Evolutionary conservation across 1,140 invertebrate genomes (phyloP).

Genomic region (Conus betulinus): DNA sequence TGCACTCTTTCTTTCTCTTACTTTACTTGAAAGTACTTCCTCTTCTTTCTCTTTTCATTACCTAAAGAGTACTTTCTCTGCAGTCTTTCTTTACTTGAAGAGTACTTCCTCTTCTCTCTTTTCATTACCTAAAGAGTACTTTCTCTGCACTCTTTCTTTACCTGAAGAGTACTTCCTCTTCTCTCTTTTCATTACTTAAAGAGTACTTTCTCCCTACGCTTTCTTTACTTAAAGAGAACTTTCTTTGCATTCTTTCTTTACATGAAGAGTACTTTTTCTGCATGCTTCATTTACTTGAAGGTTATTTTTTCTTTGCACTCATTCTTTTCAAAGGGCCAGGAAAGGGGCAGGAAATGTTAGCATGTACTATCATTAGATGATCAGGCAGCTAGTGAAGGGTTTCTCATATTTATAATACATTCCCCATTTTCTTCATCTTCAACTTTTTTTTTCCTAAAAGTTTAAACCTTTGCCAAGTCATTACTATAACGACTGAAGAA

Average conservation of each 20-base stretch:
- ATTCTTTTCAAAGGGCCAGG: too few relatives aligned
- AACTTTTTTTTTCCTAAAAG: too few relatives aligned
- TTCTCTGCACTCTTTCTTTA: neutral
- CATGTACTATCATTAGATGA: too few relatives aligned
- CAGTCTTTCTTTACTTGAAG: neutral
- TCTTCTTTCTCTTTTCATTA: neutral
- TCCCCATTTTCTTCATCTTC: too few relatives aligned
- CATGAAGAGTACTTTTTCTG: neutral
- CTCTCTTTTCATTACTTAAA: neutral
- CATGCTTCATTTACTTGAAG: too few relatives aligned
- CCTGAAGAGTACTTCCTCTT: neutral
- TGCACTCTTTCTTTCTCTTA: neutral
- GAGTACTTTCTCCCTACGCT: neutral
- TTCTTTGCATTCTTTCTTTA: neutral
- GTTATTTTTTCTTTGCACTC: too few relatives aligned
- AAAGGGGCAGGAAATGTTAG: too few relatives aligned
- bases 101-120: neutral
- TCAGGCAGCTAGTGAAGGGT: too few relatives aligned
- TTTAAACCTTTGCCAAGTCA: too few relatives aligned
- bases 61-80: neutral
- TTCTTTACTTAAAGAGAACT: neutral
- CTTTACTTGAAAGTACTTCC: neutral
- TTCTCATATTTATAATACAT: too few relatives aligned
- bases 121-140: neutral
- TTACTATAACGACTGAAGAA: too few relatives aligned